Evolutionary conservation across 2,797 vertebrate species (phyloP).

Genomic region (Cynopterus sphinx): DNA sequence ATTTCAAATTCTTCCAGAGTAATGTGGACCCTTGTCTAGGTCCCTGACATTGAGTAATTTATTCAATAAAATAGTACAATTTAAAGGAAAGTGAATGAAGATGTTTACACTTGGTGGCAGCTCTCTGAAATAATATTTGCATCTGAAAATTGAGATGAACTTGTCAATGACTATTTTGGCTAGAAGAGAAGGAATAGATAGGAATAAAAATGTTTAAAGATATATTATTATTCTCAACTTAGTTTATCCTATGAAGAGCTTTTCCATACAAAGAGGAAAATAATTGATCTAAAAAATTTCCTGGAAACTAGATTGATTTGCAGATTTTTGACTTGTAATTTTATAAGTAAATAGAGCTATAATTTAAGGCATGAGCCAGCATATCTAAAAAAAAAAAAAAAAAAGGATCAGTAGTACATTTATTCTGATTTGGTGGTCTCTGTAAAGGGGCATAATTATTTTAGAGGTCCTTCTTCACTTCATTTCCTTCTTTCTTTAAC

Average conservation of each 20-base stretch:
- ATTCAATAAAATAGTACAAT: conserved; percentile 69
- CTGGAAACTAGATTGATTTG: conserved; percentile 60
- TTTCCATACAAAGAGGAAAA: conserved; percentile 57
- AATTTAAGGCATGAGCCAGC: conserved; percentile 43
- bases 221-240: conserved; percentile 52
- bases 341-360: conserved; percentile 47
- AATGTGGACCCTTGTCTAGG: conserved; percentile 67
- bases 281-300: conserved; percentile 63
- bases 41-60: conserved; percentile 77
- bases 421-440: not conserved
- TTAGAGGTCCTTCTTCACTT: not conserved
- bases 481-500: not conserved
- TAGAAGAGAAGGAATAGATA: conserved; percentile 57
- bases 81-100: conserved; percentile 75
- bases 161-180: conserved; percentile 67
- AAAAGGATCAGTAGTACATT: not conserved
- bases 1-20: conserved; percentile 66
- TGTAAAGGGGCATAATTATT: not conserved
- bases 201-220: conserved; percentile 71
- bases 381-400: conserved; percentile 3
- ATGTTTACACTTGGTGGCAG: conserved; percentile 66
- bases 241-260: conserved; percentile 6
- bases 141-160: conserved; percentile 71
- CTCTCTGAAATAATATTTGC: conserved; percentile 74
- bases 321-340: conserved; percentile 52